Evolutionary conservation across 2,113 vertebrate genomes (phyloP), one percentile per base, ranked within the genome.

Genomic region (Sclerurus mexicanus): DNA sequence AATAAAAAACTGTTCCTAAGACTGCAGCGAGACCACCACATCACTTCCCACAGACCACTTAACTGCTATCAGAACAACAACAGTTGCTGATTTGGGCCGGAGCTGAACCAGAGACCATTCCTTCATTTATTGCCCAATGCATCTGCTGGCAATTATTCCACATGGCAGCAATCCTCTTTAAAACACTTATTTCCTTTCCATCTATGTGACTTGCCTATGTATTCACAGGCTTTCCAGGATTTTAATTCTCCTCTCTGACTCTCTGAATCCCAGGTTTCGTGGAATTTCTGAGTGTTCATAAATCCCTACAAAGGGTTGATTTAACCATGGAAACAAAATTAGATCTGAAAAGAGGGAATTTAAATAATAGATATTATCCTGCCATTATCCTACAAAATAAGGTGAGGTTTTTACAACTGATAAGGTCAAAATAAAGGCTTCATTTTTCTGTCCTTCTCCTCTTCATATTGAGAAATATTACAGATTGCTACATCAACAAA

Each of bases 101-200:
- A 86, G 47, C n/a, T 0, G 12, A 96, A 91, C 28, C 89, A 93
- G 64, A 93, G 72, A 50, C 59, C 68, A 74, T 96, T 96, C 30
- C 30, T 58, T 75, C 80, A 55, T 39, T 85, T 85, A 76, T 10
- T 84, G 62, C 59, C 37, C 66, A 82, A 33, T 40, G 53, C 68
- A 88, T 67, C 87, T 93, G 42, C 87, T 77, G 64, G 77, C 90
- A 90, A 91, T 90, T 83, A 80, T 30, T 75, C 92, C 47, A 40
- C 46, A 8, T 1, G 68, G 76, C 42, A 55, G 39, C 13, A 88
- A 90, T 72, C 49, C 14, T 80, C n/a, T 92, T 75, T 81, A 63
- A 90, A 91, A 79, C 24, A 42, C 53, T 33, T n/a, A 58, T 56
- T 89, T 81, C 37, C 14, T 16, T 78, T 58, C 60, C 25, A 63